Evolutionary conservation across 2,888 invertebrate species (phyloP).

Genomic region (Diadromus collaris): DNA sequence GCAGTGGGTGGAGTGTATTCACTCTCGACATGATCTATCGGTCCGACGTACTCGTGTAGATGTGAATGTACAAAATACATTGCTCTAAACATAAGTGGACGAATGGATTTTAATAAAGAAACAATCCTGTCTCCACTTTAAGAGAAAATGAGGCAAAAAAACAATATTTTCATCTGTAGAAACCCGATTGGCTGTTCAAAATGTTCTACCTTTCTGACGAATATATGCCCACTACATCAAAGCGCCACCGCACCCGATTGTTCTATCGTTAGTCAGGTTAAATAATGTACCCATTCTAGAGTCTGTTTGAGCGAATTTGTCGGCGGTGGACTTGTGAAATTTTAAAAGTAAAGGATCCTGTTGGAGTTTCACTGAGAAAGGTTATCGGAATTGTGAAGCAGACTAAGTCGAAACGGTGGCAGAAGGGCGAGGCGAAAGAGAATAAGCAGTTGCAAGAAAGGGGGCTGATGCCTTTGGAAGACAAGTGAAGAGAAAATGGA

Average conservation of each 20-base stretch:
- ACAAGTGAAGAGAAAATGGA: slow-evolving; percentile 38
- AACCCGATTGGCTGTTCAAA: not conserved
- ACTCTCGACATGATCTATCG: not conserved
- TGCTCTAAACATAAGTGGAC: not conserved
- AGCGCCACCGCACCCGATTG: not conserved
- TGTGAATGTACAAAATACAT: not conserved
- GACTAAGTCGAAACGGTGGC: slow-evolving; percentile 52
- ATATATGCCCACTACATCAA: not conserved
- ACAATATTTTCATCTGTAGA: not conserved
- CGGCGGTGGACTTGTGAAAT: slow-evolving; percentile 6
- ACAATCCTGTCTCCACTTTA: not conserved
- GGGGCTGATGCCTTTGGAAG: slow-evolving; percentile 37
- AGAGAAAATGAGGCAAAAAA: not conserved
- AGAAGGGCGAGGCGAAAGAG: slow-evolving; percentile 27
- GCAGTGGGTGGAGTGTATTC: slow-evolving; percentile 42
- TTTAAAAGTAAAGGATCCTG: not conserved
- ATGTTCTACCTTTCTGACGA: no score
- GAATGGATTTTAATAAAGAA: not conserved
- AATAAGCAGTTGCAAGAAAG: slow-evolving; percentile 37
- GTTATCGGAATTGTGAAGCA: slow-evolving; percentile 12
- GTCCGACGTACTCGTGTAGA: not conserved
- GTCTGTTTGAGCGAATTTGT: slow-evolving; percentile 7
- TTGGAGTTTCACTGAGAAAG: slow-evolving; percentile 28
- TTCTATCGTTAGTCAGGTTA: not conserved
- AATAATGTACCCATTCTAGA: not conserved